phyloP scores from a whole-genome alignment of 2,113 vertebrate genomes.

The Syrmaticus mikado region DNA sequence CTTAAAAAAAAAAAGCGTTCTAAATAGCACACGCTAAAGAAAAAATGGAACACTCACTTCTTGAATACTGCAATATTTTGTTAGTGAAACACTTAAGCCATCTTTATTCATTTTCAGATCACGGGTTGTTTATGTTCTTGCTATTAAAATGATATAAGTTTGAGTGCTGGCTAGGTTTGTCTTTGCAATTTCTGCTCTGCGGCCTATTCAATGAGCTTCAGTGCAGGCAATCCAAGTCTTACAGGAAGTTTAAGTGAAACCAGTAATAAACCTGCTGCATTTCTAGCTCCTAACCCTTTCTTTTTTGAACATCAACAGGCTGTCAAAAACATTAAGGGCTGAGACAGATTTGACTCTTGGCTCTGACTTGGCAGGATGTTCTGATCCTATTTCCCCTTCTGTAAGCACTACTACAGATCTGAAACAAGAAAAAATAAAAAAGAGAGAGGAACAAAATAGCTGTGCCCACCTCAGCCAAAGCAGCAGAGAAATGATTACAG shows the following conservation, averaged over 20 bases:
- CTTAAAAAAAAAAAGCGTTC: background rate
- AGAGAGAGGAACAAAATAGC: background rate
- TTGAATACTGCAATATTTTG: background rate
- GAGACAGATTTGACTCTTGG: background rate
- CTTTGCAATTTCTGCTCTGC: background rate
- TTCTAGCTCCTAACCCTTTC: background rate
- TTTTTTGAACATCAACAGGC: background rate
- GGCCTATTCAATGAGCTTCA: background rate
- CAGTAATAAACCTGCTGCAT: background rate
- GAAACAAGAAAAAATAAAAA: background rate
- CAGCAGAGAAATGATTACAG: constrained; percentile 91
- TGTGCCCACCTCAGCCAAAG: constrained; percentile 86
- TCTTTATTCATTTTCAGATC: background rate
- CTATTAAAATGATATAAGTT: background rate
- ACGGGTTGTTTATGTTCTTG: background rate
- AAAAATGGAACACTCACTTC: background rate
- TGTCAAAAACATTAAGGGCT: background rate
- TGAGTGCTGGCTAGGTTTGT: background rate
- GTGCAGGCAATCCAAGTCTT: background rate
- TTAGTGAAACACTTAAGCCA: background rate
- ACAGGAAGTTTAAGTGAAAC: background rate
- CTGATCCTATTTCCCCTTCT: background rate
- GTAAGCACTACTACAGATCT: background rate
- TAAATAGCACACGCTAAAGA: background rate
- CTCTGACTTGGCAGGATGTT: background rate